These are phyloP conservation scores for Molorchus minor DNA, from an alignment of 2,888 invertebrate genomes.

Conservation along the genomic window DNA sequence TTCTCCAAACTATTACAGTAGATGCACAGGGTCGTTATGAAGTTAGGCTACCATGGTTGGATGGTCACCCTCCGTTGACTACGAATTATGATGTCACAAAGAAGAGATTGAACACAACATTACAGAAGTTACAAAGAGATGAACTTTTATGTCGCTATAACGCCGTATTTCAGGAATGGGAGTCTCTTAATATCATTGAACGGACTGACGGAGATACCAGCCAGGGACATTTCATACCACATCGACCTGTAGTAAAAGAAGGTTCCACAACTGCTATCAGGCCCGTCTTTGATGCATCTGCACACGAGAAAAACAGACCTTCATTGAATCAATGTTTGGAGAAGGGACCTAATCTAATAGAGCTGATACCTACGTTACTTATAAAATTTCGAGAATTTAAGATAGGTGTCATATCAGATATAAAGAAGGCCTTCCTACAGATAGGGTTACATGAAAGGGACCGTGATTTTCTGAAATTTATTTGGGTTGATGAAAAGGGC, in stretches of 20 bases:
- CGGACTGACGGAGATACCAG: neutral
- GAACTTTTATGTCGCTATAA: slow-evolving; percentile 40
- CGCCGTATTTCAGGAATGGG: slow-evolving; percentile 15
- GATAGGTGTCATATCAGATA: no score
- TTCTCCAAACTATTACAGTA: slow-evolving; percentile 46
- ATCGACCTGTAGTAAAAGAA: slow-evolving; percentile 16
- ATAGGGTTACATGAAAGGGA: no score
- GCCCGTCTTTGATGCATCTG: slow-evolving; percentile 15
- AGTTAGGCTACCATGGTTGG: no score
- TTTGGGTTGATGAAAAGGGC: no score
- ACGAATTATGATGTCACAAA: slow-evolving; percentile 43
- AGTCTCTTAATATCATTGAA: slow-evolving; percentile 12
- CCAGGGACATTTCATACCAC: slow-evolving; percentile 8
- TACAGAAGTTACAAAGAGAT: slow-evolving; percentile 39
- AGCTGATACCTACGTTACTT: neutral
- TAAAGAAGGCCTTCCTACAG: no score
- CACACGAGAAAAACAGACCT: slow-evolving; percentile 7
- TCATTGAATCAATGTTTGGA: slow-evolving; percentile 29
- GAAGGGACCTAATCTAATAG: slow-evolving; percentile 26
- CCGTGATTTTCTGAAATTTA: no score
- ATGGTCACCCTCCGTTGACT: slow-evolving; percentile 49
- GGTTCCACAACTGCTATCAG: slow-evolving; percentile 9
- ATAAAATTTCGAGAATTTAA: no score
- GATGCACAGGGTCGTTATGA: slow-evolving; percentile 50
- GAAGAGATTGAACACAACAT: slow-evolving; percentile 42